These are phyloP conservation scores for Aricia agestis DNA, from an alignment of 1,140 invertebrate genomes.

Conservation along the genomic window DNA sequence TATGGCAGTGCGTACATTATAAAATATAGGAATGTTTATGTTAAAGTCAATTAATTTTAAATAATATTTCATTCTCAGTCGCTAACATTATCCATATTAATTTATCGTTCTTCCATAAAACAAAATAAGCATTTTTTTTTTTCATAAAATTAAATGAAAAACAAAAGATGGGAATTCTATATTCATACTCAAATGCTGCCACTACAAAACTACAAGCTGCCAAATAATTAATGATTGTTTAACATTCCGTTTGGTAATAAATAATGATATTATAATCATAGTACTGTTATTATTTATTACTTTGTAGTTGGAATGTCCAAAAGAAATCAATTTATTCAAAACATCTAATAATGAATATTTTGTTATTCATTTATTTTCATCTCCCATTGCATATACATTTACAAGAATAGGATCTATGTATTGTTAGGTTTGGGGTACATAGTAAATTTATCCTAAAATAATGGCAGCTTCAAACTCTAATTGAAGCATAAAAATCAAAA, in stretches of 20 bases:
- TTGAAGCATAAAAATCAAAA: neutral
- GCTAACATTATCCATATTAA: neutral
- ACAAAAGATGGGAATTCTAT: too few relatives aligned
- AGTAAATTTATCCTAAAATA: neutral
- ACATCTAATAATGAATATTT: too few relatives aligned
- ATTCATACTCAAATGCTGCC: too few relatives aligned
- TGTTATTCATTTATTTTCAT: neutral
- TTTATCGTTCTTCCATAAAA: neutral
- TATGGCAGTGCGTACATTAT: neutral
- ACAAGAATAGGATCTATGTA: neutral
- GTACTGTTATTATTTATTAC: too few relatives aligned
- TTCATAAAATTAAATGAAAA: neutral
- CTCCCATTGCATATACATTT: neutral
- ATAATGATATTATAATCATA: too few relatives aligned
- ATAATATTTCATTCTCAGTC: neutral
- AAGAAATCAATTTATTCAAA: neutral
- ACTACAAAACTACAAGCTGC: too few relatives aligned
- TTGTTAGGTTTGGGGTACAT: neutral
- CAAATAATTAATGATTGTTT: too few relatives aligned
- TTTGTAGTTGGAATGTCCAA: neutral
- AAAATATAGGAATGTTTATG: conserved; percentile 9
- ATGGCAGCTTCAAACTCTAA: neutral
- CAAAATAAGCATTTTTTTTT: neutral
- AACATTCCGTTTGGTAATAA: too few relatives aligned
- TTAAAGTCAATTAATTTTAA: neutral